phyloP scores from a whole-genome alignment of 37 sponge, comb jelly and placozoan genomes.

The Haliclona indistincta region DNA sequence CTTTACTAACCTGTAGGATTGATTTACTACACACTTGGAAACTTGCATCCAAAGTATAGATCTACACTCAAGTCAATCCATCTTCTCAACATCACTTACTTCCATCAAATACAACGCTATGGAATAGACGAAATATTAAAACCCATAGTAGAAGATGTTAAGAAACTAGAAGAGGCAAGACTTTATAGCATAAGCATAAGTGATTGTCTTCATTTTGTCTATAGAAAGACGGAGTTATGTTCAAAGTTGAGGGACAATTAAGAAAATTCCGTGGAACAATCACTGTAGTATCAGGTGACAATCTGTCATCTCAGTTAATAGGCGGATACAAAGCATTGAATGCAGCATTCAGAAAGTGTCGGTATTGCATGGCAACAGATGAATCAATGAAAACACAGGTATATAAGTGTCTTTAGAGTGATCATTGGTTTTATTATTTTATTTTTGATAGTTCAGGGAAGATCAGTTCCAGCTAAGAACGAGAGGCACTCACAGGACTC shows the following conservation, averaged over 20 bases:
- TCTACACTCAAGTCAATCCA: constrained; percentile 40
- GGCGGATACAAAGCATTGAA: constrained; percentile 49
- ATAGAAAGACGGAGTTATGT: constrained; percentile 34
- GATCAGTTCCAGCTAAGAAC: constrained; percentile 29
- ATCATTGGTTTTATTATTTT: neutral
- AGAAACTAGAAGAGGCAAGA: constrained; percentile 40
- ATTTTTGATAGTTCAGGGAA: constrained; percentile 28
- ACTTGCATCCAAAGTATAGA: constrained; percentile 36
- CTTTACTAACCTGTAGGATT: constrained; percentile 21
- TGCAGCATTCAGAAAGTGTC: constrained; percentile 44
- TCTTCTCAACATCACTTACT: constrained; percentile 27
- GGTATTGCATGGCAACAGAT: constrained; percentile 47
- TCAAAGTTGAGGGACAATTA: constrained; percentile 2
- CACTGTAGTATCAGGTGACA: constrained; percentile 50
- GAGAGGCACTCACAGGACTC: constrained; percentile 18
- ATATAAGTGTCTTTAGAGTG: neutral
- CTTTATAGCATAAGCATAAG: neutral
- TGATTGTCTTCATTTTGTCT: neutral
- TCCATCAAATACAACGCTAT: constrained; percentile 6
- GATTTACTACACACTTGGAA: constrained; percentile 45
- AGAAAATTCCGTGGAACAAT: constrained; percentile 40
- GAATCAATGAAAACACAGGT: constrained; percentile 55
- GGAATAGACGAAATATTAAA: constrained; percentile 33
- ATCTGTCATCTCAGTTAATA: constrained; percentile 33
- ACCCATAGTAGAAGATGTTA: constrained; percentile 31